These are phyloP conservation scores for Sebastes matsubarae DNA, from an alignment of 2,797 vertebrate genomes.

Conservation along the genomic window DNA sequence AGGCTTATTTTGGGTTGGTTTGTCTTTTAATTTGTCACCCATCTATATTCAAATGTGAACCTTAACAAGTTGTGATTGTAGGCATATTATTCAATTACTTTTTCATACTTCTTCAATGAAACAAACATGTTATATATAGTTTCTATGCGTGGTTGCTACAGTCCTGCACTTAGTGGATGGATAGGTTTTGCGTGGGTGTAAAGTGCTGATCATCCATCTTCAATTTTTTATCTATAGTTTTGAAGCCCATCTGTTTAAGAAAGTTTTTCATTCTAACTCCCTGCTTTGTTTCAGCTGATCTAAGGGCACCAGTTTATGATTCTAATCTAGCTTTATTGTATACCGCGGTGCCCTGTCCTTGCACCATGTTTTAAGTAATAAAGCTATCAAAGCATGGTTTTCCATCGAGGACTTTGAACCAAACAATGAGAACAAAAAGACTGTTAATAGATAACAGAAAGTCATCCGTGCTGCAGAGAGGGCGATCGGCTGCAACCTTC, in stretches of 20 bases:
- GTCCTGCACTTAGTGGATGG: background rate
- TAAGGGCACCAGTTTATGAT: slow-evolving; percentile 31
- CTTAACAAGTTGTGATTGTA: too few species aligned
- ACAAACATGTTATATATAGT: background rate
- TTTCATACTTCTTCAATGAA: background rate
- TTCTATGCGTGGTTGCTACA: background rate
- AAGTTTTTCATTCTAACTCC: background rate
- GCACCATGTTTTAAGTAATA: slow-evolving; percentile 15
- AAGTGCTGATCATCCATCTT: background rate
- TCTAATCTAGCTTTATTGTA: slow-evolving; percentile 19
- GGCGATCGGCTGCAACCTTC: too few species aligned
- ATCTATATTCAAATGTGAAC: background rate
- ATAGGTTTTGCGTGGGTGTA: too few species aligned
- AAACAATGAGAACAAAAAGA: slow-evolving; percentile 16
- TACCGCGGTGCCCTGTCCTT: slow-evolving; percentile 5
- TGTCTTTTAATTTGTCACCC: background rate
- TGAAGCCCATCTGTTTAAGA: background rate
- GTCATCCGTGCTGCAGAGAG: too few species aligned
- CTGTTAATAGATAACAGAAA: slow-evolving; percentile 12
- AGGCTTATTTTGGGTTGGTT: background rate
- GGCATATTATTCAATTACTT: background rate
- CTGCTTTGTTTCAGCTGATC: background rate
- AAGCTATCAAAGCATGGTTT: slow-evolving; percentile 23
- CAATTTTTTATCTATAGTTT: background rate
- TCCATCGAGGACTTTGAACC: slow-evolving; percentile 45